Conservation (phyloP, 2,113 vertebrate genomes). For the Nothobranchius furzeri region DNA sequence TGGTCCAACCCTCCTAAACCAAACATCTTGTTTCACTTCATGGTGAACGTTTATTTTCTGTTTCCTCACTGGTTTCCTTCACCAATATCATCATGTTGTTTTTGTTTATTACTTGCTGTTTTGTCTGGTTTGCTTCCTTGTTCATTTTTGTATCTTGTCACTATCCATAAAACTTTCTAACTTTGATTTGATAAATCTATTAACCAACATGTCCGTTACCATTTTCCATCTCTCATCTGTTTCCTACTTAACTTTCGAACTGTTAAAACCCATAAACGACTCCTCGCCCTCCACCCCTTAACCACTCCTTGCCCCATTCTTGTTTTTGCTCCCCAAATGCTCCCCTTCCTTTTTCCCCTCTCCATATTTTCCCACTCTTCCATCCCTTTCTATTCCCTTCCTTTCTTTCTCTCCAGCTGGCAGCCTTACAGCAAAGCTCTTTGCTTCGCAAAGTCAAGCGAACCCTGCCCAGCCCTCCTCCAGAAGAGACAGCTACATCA, state of each 20-base stretch:
- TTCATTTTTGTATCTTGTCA: not conserved
- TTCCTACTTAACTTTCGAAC: constrained; percentile 11
- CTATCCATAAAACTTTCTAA: not conserved
- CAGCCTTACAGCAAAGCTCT: constrained; percentile 89
- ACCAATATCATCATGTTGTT: not conserved
- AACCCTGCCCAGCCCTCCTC: constrained; percentile 96
- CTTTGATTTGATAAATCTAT: constrained; percentile 8
- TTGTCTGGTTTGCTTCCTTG: not conserved
- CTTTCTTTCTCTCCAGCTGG: constrained; percentile 81
- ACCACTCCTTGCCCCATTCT: not conserved
- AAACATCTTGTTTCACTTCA: not conserved
- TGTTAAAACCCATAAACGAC: constrained; percentile 2
- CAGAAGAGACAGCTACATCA: constrained; percentile 84
- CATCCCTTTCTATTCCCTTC: constrained; percentile 26
- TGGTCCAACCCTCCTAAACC: not conserved
- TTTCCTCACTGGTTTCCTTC: not conserved
- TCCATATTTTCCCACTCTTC: constrained; percentile 31
- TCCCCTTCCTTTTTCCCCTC: constrained; percentile 22
- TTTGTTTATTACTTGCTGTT: constrained; percentile 4
- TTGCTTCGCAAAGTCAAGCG: constrained; percentile 96
- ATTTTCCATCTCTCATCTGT: constrained; percentile 19
- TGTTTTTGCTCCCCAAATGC: not conserved
- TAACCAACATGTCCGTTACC: not conserved
- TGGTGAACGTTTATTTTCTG: not conserved
- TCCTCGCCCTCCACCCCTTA: not conserved